phyloP scores from a whole-genome alignment of 2,113 vertebrate genomes.

The Chamaetylas fuelleborni region DNA sequence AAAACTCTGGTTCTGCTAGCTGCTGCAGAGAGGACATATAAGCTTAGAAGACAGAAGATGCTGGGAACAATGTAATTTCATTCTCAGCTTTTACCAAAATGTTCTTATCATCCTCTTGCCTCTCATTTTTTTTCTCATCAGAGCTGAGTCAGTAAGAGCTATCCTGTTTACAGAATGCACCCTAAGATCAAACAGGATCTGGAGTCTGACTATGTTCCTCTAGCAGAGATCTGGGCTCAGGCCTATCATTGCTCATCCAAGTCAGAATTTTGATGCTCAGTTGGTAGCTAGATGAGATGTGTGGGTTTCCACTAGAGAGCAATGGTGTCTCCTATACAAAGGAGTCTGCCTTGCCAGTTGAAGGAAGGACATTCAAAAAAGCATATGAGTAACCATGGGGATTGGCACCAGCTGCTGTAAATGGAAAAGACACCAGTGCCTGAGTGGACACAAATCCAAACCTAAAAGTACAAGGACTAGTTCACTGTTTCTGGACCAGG shows the following conservation, averaged over 20 bases:
- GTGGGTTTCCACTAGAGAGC: not conserved
- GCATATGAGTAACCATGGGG: fast-evolving
- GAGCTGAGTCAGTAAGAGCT: not conserved
- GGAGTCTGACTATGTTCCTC: not conserved
- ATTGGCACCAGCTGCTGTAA: not conserved
- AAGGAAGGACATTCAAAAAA: not conserved
- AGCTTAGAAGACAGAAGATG: not conserved
- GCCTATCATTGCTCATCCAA: not conserved
- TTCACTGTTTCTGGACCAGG: not conserved
- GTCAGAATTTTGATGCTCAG: not conserved
- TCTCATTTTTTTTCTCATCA: not conserved
- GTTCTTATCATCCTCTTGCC: not conserved
- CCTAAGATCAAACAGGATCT: not conserved
- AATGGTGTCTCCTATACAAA: not conserved
- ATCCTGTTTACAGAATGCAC: not conserved
- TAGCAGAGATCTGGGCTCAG: not conserved
- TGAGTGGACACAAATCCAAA: not conserved
- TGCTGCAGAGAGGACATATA: not conserved
- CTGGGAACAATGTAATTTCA: not conserved
- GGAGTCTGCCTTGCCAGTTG: not conserved
- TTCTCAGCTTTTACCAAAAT: not conserved
- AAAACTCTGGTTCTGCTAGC: not conserved
- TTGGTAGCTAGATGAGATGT: not conserved
- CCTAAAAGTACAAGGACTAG: not conserved
- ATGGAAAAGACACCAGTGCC: not conserved